A percentile compares a stretch with the other conserved stretches of the same genome.
phyloP scores from a whole-genome alignment of 2,888 invertebrate species.

The Muschampia plurimacula region DNA sequence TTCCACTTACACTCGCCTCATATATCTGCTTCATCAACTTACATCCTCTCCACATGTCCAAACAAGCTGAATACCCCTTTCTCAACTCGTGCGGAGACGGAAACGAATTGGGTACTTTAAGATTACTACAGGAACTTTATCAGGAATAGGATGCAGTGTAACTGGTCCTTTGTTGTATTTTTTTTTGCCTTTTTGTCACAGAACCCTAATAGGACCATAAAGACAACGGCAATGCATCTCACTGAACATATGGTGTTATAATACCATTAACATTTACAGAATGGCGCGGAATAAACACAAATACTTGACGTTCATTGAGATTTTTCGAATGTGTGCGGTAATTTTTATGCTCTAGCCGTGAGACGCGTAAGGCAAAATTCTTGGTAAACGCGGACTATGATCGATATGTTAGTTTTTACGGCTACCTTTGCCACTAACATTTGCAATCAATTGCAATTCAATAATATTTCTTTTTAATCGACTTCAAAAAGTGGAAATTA shows the following conservation, averaged over 20 bases:
- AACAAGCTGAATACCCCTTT: too few species aligned
- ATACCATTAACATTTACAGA: constrained; percentile 32
- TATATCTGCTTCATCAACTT: too few species aligned
- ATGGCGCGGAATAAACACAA: constrained; percentile 23
- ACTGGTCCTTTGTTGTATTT: too few species aligned
- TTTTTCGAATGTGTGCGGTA: constrained; percentile 34
- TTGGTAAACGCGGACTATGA: constrained; percentile 21
- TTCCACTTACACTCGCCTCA: too few species aligned
- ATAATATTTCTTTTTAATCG: not conserved
- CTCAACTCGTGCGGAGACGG: too few species aligned
- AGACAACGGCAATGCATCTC: constrained; percentile 9
- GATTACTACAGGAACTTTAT: too few species aligned
- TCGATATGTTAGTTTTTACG: constrained; percentile 24
- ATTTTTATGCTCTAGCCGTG: constrained; percentile 36
- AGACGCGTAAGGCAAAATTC: constrained; percentile 35
- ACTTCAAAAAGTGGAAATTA: too few species aligned
- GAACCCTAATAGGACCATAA: constrained; percentile 11
- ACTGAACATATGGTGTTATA: constrained; percentile 29
- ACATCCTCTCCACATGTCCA: too few species aligned
- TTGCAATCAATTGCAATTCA: not conserved
- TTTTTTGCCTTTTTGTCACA: not conserved
- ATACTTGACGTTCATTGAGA: constrained; percentile 33
- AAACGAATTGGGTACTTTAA: too few species aligned
- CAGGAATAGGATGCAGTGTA: too few species aligned
- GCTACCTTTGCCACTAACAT: constrained; percentile 8